Percentiles rank a stretch among this genome's conserved stretches.
These are phyloP conservation scores for Drosophila niveifrons DNA, from an alignment of 2,888 invertebrate genomes.

Conservation along the genomic window DNA sequence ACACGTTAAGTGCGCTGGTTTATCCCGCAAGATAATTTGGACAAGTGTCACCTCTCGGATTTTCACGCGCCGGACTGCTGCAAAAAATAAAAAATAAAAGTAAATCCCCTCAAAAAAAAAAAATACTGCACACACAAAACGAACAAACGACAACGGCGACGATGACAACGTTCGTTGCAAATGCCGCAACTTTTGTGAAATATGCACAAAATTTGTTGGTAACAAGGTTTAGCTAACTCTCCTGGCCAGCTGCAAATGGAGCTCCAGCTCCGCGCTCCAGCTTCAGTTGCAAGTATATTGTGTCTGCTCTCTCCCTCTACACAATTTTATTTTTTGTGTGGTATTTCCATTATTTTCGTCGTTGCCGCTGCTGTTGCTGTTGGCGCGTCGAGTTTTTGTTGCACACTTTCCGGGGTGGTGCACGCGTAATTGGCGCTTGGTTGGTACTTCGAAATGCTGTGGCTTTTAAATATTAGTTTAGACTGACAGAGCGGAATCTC, in stretches of 20 bases:
- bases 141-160: constrained; percentile 18
- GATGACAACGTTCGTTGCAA: constrained; percentile 55
- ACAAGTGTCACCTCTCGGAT: constrained; percentile 80
- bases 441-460: constrained; percentile 36
- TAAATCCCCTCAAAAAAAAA: constrained; percentile 4
- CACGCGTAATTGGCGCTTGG: constrained; percentile 71
- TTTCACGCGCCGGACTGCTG: constrained; percentile 67
- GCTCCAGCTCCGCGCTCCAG: constrained; percentile 9
- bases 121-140: constrained; percentile 4
- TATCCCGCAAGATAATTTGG: constrained; percentile 81
- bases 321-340: constrained; percentile 16
- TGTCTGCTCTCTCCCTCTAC: constrained; percentile 2
- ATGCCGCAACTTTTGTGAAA: constrained; percentile 67
- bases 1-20: constrained; percentile 80
- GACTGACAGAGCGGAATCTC: constrained; percentile 29
- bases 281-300: constrained; percentile 15
- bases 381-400: constrained; percentile 37
- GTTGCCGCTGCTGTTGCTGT: constrained; percentile 10
- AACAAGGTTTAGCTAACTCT: constrained; percentile 25
- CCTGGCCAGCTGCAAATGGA: constrained; percentile 27
- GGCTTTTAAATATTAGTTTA: constrained; percentile 63
- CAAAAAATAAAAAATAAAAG: constrained; percentile 1
- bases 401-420: constrained; percentile 37
- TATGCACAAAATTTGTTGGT: constrained; percentile 64
- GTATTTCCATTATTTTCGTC: constrained; percentile 15